Percentiles rank a stretch among this genome's conserved stretches.
Conservation (phyloP, 2,797 vertebrate genomes). For the Dicrostonyx torquatus region DNA sequence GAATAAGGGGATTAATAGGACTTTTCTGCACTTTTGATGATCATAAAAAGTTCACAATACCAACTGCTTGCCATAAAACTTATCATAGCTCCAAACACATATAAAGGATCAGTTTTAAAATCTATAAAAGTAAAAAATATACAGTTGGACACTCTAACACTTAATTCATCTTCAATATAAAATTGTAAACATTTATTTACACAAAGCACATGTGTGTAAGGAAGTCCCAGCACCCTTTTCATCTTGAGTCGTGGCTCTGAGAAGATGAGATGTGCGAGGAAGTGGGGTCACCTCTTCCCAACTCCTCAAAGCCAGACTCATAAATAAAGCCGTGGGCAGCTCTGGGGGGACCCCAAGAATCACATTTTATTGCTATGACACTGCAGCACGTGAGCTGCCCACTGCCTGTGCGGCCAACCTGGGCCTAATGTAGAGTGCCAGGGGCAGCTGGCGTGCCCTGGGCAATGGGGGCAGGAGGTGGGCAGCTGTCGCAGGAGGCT, state of each 20-base stretch:
- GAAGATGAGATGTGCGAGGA: slow-evolving; percentile 82
- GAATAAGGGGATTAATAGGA: slow-evolving; percentile 88
- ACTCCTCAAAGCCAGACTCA: slow-evolving; percentile 83
- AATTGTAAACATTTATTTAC: slow-evolving; percentile 94
- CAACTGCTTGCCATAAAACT: slow-evolving; percentile 88
- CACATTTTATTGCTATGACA: slow-evolving; percentile 88
- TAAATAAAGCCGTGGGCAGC: slow-evolving; percentile 88
- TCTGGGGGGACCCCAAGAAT: slow-evolving; percentile 82
- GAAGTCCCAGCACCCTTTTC: slow-evolving; percentile 88
- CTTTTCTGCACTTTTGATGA: slow-evolving; percentile 88
- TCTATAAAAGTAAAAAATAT: slow-evolving; percentile 94
- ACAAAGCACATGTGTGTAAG: slow-evolving; percentile 90
- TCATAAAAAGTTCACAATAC: slow-evolving; percentile 88
- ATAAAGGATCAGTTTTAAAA: slow-evolving; percentile 92
- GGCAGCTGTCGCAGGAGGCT: slow-evolving; percentile 24
- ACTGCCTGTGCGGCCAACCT: slow-evolving; percentile 70
- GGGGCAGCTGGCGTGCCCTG: slow-evolving; percentile 50
- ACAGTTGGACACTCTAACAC: slow-evolving; percentile 90
- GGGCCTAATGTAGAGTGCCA: slow-evolving; percentile 68
- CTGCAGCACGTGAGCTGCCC: slow-evolving; percentile 83
- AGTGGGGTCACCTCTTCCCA: slow-evolving; percentile 80
- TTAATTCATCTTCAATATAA: slow-evolving; percentile 91
- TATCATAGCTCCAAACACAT: slow-evolving; percentile 86
- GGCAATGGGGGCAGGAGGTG: slow-evolving; percentile 33
- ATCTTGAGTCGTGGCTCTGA: slow-evolving; percentile 84